Base-by-base conservation (phyloP, 2,888 invertebrate genomes). In the Drosophila helvetica region DNA sequence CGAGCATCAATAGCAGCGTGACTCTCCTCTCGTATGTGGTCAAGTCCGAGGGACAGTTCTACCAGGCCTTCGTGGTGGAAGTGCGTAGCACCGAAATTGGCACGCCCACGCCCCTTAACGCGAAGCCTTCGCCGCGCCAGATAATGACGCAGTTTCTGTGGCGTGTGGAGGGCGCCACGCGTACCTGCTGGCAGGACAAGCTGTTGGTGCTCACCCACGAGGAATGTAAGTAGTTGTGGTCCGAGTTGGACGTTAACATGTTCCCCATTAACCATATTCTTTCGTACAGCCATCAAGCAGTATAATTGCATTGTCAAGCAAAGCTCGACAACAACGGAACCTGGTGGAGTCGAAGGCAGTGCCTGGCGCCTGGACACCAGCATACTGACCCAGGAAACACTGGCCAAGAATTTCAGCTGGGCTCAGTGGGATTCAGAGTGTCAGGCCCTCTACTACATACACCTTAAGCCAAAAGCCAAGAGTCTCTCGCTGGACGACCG, bases 381-480 rank as follows among this genome's bases (percentile, higher is more conserved):
- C 17, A 92, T 93, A 17, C 86, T 94, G 0, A 93, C 93, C 25
- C 93, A 93, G 3, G 94, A 94, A 80, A 93, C 92, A 8, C 92
- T 94, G 74, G 95, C 96, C 2, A 94, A 94, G 87, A 94, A 94
- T 48, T 97, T 96, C 87, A 95, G 95, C 43, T 97, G 97, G 97
- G 96, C 96, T 0, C 97, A 97, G 84, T 97, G 97, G 97, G 96
- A 97, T 89, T 94, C 96, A 68, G 90, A 90, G 48, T 84, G 90
- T 5, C 94, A 97, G 93, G 95, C 96, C 12, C 92, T 97, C 0
- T 97, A 96, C 91, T 96, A 96, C 91, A 96, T 97, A 80, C 96
- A 97, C 90, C 94, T 96, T 83, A 94, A 96, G 57, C 94, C 94
- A 84, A 94, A 95, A 25, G 93, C 94, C 3, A 94, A 94, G 77